Base-by-base conservation (phyloP, 2,113 vertebrate genomes). In the Tychaedon coryphoeus region DNA sequence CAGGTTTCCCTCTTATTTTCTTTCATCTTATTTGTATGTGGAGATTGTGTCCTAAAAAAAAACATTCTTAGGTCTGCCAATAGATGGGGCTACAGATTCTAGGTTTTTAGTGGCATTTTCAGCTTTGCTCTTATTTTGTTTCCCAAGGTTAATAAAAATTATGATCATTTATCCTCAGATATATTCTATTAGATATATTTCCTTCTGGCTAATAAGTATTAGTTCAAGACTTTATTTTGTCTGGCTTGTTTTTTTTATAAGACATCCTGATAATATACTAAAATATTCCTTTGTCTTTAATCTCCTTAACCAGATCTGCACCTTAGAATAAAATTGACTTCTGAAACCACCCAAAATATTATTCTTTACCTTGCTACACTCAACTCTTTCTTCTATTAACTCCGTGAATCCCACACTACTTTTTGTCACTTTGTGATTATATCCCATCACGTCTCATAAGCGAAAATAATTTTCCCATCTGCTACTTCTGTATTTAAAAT, bases 41-140 rank as follows among this genome's bases (percentile, higher is more conserved):
- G 5, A 23, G 53, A 47, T 7, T 34, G 6, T 5, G 15, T 12
- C 16, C 58, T 19, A 22, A 1, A 48, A n/a, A 51, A 40, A 88
- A 65, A 28, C 10, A 6, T 70, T 76, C 31, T 70, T 3, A 26
- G 14, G 15, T 61, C 34, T 61, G 33, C 64, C 94, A 91, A 92
- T 84, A 96, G 86, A 86, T 90, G 83, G 76, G 31, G 72, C 83
- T 93, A 79, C n/a, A 66, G 42, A 93, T 88, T 76, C 71, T 76
- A 66, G 1, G 1, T 61, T 86, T 83, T 85, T 34, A 62, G 54
- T 47, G 42, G 8, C 23, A 34, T 91, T 80, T 91, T 79, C 31
- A 76, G 9, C 2, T 72, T 69, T 38, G 23, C 4, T 82, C 62
- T 42, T 31, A 33, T 20, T 10, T 76, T 57, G 5, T 65, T 92